Conservation (phyloP, 2,113 vertebrate genomes). For the Meriones unguiculatus region DNA sequence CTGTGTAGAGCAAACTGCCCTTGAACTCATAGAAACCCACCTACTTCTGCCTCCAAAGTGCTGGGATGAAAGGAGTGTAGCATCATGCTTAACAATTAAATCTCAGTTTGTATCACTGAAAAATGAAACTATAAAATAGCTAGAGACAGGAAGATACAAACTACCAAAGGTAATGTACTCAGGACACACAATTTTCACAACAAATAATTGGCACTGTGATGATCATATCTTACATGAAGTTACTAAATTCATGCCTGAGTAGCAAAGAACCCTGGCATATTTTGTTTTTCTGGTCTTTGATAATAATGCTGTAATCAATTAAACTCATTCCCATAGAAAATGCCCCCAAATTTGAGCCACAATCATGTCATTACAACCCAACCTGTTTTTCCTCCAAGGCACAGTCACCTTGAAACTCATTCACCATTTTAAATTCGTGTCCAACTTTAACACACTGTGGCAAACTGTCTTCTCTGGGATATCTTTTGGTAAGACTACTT, state of each 20-base stretch:
- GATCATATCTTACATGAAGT: neutral
- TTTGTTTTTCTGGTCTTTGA: neutral
- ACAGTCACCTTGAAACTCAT: neutral
- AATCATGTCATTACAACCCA: rapidly evolving
- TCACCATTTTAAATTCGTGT: neutral
- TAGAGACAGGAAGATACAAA: neutral
- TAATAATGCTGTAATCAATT: neutral
- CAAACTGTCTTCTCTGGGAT: rapidly evolving
- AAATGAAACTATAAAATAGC: neutral
- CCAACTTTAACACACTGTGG: neutral
- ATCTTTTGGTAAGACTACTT: neutral
- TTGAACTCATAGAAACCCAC: too few species aligned
- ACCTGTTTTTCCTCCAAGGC: too few species aligned
- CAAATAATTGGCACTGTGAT: neutral
- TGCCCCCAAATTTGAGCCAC: neutral
- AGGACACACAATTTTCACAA: too few species aligned
- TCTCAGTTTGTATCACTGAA: neutral
- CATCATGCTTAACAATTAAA: neutral
- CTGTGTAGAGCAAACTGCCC: neutral
- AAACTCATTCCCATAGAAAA: neutral
- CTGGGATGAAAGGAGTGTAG: neutral
- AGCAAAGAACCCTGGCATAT: too few species aligned
- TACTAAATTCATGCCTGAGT: neutral
- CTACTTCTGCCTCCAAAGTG: neutral
- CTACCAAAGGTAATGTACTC: neutral